phyloP scores from a whole-genome alignment of 2,113 vertebrate genomes.

The Heptranchias perlo region DNA sequence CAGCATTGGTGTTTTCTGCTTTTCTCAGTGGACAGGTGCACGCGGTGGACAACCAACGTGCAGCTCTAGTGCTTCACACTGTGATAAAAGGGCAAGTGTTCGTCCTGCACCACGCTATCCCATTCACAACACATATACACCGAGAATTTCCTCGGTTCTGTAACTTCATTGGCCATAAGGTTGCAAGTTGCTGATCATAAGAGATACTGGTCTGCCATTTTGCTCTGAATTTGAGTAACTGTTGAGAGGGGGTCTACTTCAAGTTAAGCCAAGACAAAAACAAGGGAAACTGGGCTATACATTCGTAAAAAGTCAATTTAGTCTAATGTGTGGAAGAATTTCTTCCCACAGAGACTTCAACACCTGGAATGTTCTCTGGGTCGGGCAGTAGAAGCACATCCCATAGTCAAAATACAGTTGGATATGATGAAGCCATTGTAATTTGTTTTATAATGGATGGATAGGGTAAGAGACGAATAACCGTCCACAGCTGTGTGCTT shows the following conservation, averaged over 20 bases:
- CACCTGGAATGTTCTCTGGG: not conserved
- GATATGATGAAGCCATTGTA: not conserved
- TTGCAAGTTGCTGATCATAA: not conserved
- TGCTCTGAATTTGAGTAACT: not conserved
- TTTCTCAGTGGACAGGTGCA: too few species aligned
- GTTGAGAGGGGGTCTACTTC: not conserved
- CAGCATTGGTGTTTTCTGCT: too few species aligned
- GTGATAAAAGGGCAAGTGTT: not conserved
- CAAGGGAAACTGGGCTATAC: not conserved
- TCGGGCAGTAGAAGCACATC: not conserved
- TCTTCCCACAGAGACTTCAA: too few species aligned
- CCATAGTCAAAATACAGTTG: not conserved
- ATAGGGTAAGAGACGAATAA: not conserved
- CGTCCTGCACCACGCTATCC: not conserved
- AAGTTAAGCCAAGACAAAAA: not conserved
- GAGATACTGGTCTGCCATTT: not conserved
- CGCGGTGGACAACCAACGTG: not conserved
- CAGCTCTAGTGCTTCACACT: not conserved
- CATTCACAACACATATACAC: too few species aligned
- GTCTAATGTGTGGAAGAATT: not conserved
- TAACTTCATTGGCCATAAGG: not conserved
- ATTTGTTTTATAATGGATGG: not conserved
- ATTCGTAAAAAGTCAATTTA: not conserved
- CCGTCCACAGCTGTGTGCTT: not conserved
- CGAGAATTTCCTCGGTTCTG: too few species aligned